Evolutionary conservation across 2,888 invertebrate species (phyloP), one percentile per base, ranked within the genome.

Genomic region (Amiota minor): DNA sequence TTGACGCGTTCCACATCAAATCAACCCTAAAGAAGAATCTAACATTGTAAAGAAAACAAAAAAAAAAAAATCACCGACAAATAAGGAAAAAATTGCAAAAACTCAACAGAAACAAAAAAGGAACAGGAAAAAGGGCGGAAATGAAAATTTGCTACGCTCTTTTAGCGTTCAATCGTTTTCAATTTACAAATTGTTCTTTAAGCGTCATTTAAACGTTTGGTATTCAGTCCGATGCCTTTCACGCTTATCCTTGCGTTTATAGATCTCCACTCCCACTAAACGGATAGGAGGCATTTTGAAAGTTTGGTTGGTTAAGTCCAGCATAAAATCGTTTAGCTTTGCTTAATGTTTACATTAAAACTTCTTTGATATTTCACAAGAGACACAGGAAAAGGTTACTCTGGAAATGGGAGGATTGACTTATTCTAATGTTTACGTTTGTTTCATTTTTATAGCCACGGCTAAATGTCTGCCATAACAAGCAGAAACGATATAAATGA

Each of bases 161-260:
- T 86, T 86, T 86, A 85, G 83, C 79, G 81, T 78, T 82, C 82
- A 86, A 88, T 88, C 87, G 81, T 84, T 85, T 85, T 82, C 87
- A 86, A 88, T 88, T 88, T 84, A 83, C 88, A 88, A 88, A 88
- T 88, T 87, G 88, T 86, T 85, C 80, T 86, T 88, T 88, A 88
- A 88, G 78, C 85, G 82, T 79, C 79, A 77, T 80, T 84, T 81
- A 77, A 84, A 79, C 76, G 76, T 65, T 74, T 78, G 76, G 80
- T 77, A 78, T 79, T 20, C 68, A n/a, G 67, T 67, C 9, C 9
- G 67, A 14, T 12, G 50, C 18, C 18, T 59, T 9, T 16, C 35
- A 35, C 35, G 59, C 12, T 9, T 59, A 59, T 59, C 18, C 59
- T 16, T 59, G n/a, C n/a, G n/a, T 16, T 59, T 6, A 11, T 23